These are phyloP conservation scores for Tetropium fuscum DNA, from an alignment of 2,888 invertebrate species.

Conservation along the genomic window DNA sequence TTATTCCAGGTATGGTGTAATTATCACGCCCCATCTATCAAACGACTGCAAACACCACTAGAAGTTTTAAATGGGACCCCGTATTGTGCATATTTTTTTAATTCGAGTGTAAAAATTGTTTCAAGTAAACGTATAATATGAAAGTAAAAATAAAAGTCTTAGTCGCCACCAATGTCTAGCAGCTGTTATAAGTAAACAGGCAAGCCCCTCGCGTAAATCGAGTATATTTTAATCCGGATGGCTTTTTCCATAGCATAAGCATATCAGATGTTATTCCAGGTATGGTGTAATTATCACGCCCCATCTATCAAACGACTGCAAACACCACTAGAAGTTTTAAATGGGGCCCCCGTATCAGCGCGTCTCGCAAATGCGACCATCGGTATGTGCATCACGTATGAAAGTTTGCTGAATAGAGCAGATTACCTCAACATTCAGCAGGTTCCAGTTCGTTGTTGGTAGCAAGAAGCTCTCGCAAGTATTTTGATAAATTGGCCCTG, in stretches of 20 bases:
- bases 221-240: no score
- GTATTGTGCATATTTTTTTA: no score
- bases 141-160: no score
- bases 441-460: slow-evolving; percentile 1
- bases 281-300: slow-evolving; percentile 20
- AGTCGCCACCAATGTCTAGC: no score
- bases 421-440: slow-evolving; percentile 15
- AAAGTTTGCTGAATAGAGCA: slow-evolving; percentile 21
- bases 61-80: slow-evolving; percentile 1
- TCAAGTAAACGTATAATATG: no score
- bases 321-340: slow-evolving; percentile 1
- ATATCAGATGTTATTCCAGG: slow-evolving; percentile 18
- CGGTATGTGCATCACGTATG: slow-evolving; percentile 12
- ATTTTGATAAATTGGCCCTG: slow-evolving; percentile 12
- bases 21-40: slow-evolving; percentile 18
- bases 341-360: neutral
- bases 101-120: no score
- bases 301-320: slow-evolving; percentile 12
- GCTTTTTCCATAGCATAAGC: no score
- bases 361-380: slow-evolving; percentile 20
- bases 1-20: slow-evolving; percentile 23
- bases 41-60: slow-evolving; percentile 9
- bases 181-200: no score
- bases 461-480: neutral
- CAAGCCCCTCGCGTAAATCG: no score